Percentiles rank a stretch among this genome's conserved stretches.
Evolutionary conservation across 2,888 invertebrate genomes (phyloP).

Genomic region (Holacanthella duospinosa): DNA sequence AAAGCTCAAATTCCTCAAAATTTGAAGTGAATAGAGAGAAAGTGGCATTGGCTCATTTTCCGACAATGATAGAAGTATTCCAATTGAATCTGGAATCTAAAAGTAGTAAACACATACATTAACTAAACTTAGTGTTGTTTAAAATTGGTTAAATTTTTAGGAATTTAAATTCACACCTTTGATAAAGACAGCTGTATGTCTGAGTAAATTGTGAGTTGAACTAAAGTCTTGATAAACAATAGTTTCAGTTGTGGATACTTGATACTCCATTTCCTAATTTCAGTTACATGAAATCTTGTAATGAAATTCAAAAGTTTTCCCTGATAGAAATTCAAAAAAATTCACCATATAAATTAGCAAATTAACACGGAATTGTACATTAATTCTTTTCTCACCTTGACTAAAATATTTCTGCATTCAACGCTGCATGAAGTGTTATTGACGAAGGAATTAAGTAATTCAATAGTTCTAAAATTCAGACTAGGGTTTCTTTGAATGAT

Average conservation of each 20-base stretch:
- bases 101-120: too few species aligned
- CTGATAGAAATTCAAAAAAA: constrained; percentile 18
- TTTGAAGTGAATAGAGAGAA: constrained; percentile 42
- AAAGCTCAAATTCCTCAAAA: constrained; percentile 50
- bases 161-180: constrained; percentile 19
- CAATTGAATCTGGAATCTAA: constrained; percentile 29
- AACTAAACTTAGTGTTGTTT: too few species aligned
- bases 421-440: constrained; percentile 23
- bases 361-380: not conserved
- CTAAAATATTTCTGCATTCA: constrained; percentile 28
- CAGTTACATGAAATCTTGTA: constrained; percentile 23
- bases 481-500: constrained; percentile 13
- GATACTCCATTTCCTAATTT: constrained; percentile 29
- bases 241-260: constrained; percentile 28
- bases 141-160: too few species aligned
- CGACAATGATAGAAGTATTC: constrained; percentile 24
- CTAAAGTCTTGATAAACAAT: constrained; percentile 27
- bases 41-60: constrained; percentile 17
- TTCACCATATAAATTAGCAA: constrained; percentile 5
- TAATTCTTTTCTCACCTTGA: constrained; percentile 21
- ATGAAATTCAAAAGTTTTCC: constrained; percentile 21
- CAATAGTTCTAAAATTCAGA: constrained; percentile 27
- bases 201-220: constrained; percentile 23
- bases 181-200: constrained; percentile 30
- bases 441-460: constrained; percentile 23